These are phyloP conservation scores for Xestia ashworthii DNA, from an alignment of 2,888 invertebrate species.

Conservation along the genomic window DNA sequence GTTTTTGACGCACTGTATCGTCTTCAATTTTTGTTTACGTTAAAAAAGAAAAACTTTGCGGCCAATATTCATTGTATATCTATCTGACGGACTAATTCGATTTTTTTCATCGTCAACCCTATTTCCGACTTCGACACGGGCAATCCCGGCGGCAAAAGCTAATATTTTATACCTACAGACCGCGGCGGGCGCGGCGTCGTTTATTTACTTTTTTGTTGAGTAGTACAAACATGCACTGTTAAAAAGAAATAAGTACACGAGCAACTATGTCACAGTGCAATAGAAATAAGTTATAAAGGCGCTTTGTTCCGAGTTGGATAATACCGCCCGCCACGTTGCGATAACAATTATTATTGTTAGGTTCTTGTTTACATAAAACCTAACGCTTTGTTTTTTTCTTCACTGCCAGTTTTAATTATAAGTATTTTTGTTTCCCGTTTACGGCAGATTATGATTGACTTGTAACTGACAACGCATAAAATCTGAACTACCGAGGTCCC, in stretches of 20 bases:
- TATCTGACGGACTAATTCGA: no score
- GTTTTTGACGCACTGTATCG: no score
- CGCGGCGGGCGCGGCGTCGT: no score
- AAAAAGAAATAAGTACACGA: slow-evolving; percentile 3
- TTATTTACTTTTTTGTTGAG: neutral
- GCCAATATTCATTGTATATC: no score
- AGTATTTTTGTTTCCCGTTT: slow-evolving; percentile 3
- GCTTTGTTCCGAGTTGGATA: slow-evolving; percentile 24
- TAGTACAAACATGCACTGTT: neutral
- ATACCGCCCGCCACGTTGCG: slow-evolving; percentile 14
- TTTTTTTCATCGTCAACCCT: no score
- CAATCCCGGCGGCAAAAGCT: neutral
- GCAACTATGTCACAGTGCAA: slow-evolving; percentile 5
- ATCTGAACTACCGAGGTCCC: no score
- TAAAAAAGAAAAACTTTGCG: no score
- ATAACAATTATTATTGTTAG: slow-evolving; percentile 30
- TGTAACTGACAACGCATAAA: neutral
- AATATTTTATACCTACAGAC: neutral
- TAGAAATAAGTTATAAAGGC: slow-evolving; percentile 7
- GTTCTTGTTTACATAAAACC: slow-evolving; percentile 16
- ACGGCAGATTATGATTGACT: neutral
- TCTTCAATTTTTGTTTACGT: no score
- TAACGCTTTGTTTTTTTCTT: neutral
- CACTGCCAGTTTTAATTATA: slow-evolving; percentile 6
- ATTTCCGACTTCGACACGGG: neutral